A percentile compares a stretch with the other conserved stretches of the same genome.
phyloP scores from a whole-genome alignment of 1,140 invertebrate genomes.

The Ladona fulva region DNA sequence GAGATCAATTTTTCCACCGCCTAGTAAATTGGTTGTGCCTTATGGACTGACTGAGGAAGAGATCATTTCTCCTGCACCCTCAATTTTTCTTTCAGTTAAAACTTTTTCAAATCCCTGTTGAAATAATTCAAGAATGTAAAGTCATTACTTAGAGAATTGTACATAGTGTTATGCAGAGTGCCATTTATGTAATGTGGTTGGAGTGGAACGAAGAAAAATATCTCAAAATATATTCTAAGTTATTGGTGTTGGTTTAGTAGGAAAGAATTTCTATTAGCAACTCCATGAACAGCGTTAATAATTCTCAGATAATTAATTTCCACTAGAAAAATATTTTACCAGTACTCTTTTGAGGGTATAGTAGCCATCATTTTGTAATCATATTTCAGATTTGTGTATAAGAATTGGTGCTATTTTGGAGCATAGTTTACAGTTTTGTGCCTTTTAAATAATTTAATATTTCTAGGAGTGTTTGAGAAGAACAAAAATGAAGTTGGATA shows the following conservation, averaged over 20 bases:
- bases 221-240: not conserved
- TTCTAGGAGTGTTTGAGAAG: not conserved
- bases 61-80: too few species aligned
- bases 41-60: not conserved
- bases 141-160: not conserved
- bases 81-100: too few species aligned
- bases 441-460: conserved; percentile 4
- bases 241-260: conserved; percentile 1
- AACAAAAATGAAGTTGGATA: too few species aligned
- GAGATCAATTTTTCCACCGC: not conserved
- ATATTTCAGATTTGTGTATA: not conserved
- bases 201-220: not conserved
- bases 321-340: not conserved
- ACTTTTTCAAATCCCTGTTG: too few species aligned
- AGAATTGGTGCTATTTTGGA: not conserved
- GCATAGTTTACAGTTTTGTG: not conserved
- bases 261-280: not conserved
- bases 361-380: not conserved
- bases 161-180: not conserved
- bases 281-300: not conserved
- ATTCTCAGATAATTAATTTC: not conserved
- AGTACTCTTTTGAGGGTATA: not conserved
- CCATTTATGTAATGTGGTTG: not conserved
- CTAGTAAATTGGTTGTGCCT: conserved; percentile 5
- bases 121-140: too few species aligned